A percentile compares a stretch with the other conserved stretches of the same genome.
phyloP scores from a whole-genome alignment of 2,113 vertebrate genomes.

The Clarias gariepinus region DNA sequence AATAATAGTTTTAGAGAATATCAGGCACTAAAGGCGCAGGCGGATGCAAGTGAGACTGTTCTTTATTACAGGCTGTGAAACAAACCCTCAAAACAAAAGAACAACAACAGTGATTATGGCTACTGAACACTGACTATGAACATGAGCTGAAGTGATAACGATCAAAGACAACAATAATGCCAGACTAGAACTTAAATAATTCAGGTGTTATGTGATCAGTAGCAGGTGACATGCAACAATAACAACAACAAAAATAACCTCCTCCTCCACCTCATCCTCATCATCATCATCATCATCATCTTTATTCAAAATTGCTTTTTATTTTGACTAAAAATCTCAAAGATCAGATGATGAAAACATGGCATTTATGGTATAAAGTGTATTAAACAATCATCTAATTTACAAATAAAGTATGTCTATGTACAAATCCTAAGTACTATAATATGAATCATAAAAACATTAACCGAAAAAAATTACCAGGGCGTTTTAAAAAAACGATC shows the following conservation, averaged over 20 bases:
- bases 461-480: neutral
- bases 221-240: too few species aligned
- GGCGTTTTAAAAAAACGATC: neutral
- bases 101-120: too few species aligned
- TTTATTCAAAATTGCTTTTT: neutral
- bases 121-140: too few species aligned
- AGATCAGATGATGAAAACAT: neutral
- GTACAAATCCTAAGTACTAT: neutral
- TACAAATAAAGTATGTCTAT: neutral
- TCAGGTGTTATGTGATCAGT: too few species aligned
- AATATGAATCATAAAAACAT: neutral
- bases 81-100: too few species aligned
- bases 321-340: neutral
- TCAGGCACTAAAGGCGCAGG: too few species aligned
- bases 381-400: neutral
- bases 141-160: too few species aligned
- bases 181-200: too few species aligned
- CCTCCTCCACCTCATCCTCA: neutral
- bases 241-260: too few species aligned
- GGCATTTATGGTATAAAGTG: neutral
- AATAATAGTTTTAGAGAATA: neutral
- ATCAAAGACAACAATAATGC: too few species aligned
- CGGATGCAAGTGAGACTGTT: too few species aligned
- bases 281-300: neutral
- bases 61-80: too few species aligned